Evolutionary conservation across 2,113 vertebrate genomes (phyloP), one percentile per base, ranked within the genome.

Genomic region (Acanthochromis polyacanthus): DNA sequence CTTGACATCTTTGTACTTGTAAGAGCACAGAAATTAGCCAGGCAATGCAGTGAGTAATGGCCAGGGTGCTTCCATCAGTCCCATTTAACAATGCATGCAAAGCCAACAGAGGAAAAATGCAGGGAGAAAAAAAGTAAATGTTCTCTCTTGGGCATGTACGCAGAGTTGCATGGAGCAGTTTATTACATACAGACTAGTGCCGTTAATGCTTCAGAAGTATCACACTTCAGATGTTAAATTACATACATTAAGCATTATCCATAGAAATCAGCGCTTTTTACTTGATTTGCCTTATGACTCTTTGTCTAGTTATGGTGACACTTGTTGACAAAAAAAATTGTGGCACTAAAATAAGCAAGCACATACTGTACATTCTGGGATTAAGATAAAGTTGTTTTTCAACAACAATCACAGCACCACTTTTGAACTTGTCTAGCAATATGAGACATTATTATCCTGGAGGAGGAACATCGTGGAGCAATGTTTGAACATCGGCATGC

Each of bases 1-100:
- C 89, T 92, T 94, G 94, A 95, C 95, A 94, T 94, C 94, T 95
- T 90, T 93, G 93, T 94, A 93, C 93, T 94, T 93, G 95, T 95
- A 94, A 95, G 94, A 94, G 93, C 89, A 93, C 89, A 93, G 91
- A 95, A 95, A 95, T 94, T 94, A 95, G 93, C 93, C 92, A 91
- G 84, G 89, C 89, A 91, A 93, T 84, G 88, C 77, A 19, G 89
- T 93, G 92, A 95, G 89, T 93, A 94, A 95, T 93, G 93, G 91
- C 85, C 89, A 81, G 79, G 86, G 81, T 45, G 57, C 89, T 85
- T 92, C 88, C 91, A 94, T 95, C 93, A 92, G 90, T 93, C 93
- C 92, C 92, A 92, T 93, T 93, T 93, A 94, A 95, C 95, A 92
- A 94, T 90, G 93, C 93, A 92, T 94, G 92, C 92, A 93, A 92